Evolutionary conservation across 2,888 invertebrate genomes (phyloP).

Genomic region (Buathra laborator): DNA sequence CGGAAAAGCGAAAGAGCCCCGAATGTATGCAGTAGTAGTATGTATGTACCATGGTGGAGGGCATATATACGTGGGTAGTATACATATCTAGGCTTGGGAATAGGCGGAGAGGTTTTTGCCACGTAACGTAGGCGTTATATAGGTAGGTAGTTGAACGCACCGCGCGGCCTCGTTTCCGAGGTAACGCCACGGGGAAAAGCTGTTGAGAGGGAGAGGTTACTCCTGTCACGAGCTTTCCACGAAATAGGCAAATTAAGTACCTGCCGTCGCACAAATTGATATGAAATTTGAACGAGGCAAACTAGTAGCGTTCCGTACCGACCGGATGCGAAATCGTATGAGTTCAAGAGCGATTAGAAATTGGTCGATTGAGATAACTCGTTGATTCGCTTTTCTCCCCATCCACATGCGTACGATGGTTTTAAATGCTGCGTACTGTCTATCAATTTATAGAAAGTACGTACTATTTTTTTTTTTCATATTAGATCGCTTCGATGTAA

Average conservation of each 20-base stretch:
- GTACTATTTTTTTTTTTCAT: too few relatives aligned
- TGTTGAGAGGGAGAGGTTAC: constrained; percentile 13
- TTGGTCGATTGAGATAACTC: constrained; percentile 26
- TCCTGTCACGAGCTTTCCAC: constrained; percentile 27
- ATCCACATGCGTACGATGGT: constrained; percentile 13
- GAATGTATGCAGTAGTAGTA: constrained; percentile 15
- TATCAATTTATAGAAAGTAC: background rate
- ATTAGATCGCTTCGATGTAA: too few relatives aligned
- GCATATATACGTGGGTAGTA: background rate
- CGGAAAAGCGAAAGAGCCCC: constrained; percentile 22
- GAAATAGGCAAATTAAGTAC: constrained; percentile 57
- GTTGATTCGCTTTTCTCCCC: background rate
- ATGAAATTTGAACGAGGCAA: constrained; percentile 51
- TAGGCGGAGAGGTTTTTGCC: constrained; percentile 25
- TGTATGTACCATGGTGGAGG: background rate
- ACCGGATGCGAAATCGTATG: background rate
- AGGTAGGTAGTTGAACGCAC: constrained; percentile 20
- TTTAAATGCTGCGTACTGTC: constrained; percentile 25
- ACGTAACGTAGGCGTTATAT: constrained; percentile 18
- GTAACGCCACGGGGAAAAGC: constrained; percentile 35
- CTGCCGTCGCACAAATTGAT: constrained; percentile 51
- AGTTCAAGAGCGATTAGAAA: background rate
- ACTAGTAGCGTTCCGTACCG: constrained; percentile 1
- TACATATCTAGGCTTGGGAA: constrained; percentile 13
- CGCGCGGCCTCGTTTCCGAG: constrained; percentile 17